Base-by-base conservation (phyloP, 1,140 invertebrate species). In the Manduca sexta region DNA sequence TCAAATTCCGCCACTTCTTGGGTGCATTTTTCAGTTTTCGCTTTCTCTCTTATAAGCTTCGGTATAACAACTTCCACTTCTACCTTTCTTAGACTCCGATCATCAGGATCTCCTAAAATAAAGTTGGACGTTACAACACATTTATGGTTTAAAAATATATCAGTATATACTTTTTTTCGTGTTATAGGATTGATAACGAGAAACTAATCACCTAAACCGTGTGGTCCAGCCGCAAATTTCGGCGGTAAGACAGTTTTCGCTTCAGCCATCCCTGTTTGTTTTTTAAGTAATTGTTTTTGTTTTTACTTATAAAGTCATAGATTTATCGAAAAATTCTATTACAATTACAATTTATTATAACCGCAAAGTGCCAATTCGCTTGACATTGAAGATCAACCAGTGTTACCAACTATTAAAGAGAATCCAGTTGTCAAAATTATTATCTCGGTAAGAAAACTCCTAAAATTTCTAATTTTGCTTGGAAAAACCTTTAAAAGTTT, bases 11-110 rank as follows among this genome's bases (percentile, higher is more conserved):
- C 74, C 6, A 95, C 92, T 88, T 93, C 91, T 61, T 88, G 63
- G 0, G 76, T 15, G 85, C 96, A 97, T 76, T 95, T 94, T 73
- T 94, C 92, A 11, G 60, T 65, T 74, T 90, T 92, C 1, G 94
- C 91, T 71, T 89, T 92, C 38, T 95, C 93, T 58, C 95, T 86
- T 86, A 97, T 92, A 71, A 93, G 91, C 83, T 95, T 93, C 1
- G 95, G 93, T 77, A 98, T 94, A 34, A 97, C 62, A 34, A 97
- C 89, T 68, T 97, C 93, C 33, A 78, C 83, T 85, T 98, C 96
- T 1, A 97, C 93, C 88, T 92, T 95, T 67, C 96, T 87, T 39
- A 98, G 78, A n/a, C 69, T 84, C 64, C 63, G 88, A 74, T 97
- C 94, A 69, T 95, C 86, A 7, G 96, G 96, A 88, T 98, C 94